Conservation (phyloP, 2,888 invertebrate genomes). For the Hermaeophaga mercurialis region DNA sequence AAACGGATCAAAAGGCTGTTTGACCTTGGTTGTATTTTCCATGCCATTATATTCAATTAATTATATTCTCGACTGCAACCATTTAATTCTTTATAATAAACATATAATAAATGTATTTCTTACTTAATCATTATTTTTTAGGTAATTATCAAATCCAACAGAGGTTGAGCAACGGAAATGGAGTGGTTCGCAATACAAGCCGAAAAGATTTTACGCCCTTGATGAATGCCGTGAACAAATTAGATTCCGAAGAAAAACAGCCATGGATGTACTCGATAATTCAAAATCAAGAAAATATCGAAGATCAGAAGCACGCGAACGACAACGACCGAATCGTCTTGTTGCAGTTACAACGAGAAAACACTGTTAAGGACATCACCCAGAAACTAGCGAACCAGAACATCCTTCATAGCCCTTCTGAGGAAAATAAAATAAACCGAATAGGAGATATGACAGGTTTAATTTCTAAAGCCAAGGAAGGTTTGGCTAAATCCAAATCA, state of each 20-base stretch:
- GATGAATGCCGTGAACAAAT: slow-evolving; percentile 63
- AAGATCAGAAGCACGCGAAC: slow-evolving; percentile 59
- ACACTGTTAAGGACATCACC: slow-evolving; percentile 86
- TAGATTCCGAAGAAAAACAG: slow-evolving; percentile 61
- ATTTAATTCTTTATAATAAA: too few species aligned
- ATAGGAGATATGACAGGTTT: slow-evolving; percentile 88
- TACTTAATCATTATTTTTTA: too few species aligned
- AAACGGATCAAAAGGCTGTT: too few species aligned
- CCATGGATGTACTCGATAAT: slow-evolving; percentile 54
- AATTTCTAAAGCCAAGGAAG: slow-evolving; percentile 88
- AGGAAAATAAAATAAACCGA: slow-evolving; percentile 66
- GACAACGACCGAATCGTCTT: slow-evolving; percentile 63
- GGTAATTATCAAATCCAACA: slow-evolving; percentile 67
- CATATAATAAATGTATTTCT: too few species aligned
- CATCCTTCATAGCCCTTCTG: slow-evolving; percentile 61
- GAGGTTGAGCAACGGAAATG: slow-evolving; percentile 65
- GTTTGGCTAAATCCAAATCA: slow-evolving; percentile 84
- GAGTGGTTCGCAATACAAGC: slow-evolving; percentile 56
- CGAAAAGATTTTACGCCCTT: slow-evolving; percentile 62
- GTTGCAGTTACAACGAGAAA: slow-evolving; percentile 77
- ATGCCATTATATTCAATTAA: too few species aligned
- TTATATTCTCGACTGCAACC: too few species aligned
- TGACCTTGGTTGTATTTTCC: too few species aligned
- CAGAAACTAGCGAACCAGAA: slow-evolving; percentile 80
- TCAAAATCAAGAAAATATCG: slow-evolving; percentile 48